Evolutionary conservation across 1,140 invertebrate genomes (phyloP).

Genomic region (Zophobas atratus): DNA sequence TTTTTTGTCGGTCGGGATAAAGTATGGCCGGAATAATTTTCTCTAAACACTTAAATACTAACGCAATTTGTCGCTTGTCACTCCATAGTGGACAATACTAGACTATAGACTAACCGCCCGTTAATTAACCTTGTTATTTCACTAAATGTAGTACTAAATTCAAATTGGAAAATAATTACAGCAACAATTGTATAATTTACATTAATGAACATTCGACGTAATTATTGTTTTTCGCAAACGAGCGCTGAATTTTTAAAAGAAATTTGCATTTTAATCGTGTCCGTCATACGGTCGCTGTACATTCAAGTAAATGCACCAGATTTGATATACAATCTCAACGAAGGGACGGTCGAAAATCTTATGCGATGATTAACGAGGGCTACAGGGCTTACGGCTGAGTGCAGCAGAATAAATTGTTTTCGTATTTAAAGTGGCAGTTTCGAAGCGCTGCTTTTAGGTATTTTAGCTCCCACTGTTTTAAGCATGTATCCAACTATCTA

Average conservation of each 20-base stretch:
- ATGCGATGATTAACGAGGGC: slow-evolving; percentile 35
- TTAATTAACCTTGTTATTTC: not conserved
- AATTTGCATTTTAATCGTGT: slow-evolving; percentile 10
- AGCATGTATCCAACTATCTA: slow-evolving; percentile 31
- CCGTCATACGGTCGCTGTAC: not conserved
- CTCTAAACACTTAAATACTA: too few species aligned
- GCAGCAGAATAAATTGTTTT: slow-evolving; percentile 40
- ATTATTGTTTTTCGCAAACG: not conserved
- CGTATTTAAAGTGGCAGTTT: slow-evolving; percentile 43
- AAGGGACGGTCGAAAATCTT: slow-evolving; percentile 25
- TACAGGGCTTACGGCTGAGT: slow-evolving; percentile 23
- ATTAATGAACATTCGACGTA: slow-evolving; percentile 2
- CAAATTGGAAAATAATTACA: slow-evolving; percentile 19
- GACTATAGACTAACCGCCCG: too few species aligned
- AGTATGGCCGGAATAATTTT: too few species aligned
- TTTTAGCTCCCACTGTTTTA: slow-evolving; percentile 10
- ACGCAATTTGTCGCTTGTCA: too few species aligned
- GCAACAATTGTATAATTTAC: slow-evolving; percentile 32
- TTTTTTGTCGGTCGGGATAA: too few species aligned
- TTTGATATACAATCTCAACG: slow-evolving; percentile 27
- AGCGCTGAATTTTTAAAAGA: slow-evolving; percentile 17
- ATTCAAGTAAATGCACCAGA: not conserved
- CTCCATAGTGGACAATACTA: too few species aligned
- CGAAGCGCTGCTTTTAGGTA: slow-evolving; percentile 33
- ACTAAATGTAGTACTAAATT: slow-evolving; percentile 8